phyloP scores from a whole-genome alignment of 2,797 vertebrate genomes.

The Chiloscyllium punctatum region DNA sequence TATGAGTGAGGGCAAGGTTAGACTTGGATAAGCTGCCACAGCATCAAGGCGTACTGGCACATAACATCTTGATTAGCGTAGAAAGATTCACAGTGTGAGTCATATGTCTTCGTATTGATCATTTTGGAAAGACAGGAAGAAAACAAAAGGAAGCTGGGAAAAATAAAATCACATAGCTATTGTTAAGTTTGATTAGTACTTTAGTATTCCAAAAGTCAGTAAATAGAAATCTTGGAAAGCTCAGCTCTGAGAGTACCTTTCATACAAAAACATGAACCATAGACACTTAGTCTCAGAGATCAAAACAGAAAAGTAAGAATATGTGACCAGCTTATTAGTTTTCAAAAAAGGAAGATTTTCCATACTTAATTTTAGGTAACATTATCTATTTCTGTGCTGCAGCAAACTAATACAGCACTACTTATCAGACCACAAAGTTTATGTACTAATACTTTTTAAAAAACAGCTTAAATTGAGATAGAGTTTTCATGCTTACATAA shows the following conservation, averaged over 20 bases:
- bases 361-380: too few relatives aligned
- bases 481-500: neutral
- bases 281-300: neutral
- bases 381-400: too few relatives aligned
- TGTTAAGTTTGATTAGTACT: neutral
- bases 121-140: neutral
- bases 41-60: neutral
- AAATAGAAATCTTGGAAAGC: neutral
- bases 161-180: neutral
- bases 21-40: neutral
- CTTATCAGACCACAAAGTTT: neutral
- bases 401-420: too few relatives aligned
- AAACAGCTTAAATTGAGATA: neutral
- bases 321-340: neutral
- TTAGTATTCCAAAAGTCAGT: neutral
- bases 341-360: neutral
- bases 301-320: neutral
- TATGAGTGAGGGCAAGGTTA: neutral
- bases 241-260: neutral
- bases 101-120: neutral
- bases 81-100: neutral
- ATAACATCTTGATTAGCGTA: neutral
- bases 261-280: neutral
- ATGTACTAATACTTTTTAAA: neutral
- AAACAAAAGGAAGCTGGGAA: neutral